Conservation (phyloP, 2,113 vertebrate genomes). For the Peromyscus leucopus region DNA sequence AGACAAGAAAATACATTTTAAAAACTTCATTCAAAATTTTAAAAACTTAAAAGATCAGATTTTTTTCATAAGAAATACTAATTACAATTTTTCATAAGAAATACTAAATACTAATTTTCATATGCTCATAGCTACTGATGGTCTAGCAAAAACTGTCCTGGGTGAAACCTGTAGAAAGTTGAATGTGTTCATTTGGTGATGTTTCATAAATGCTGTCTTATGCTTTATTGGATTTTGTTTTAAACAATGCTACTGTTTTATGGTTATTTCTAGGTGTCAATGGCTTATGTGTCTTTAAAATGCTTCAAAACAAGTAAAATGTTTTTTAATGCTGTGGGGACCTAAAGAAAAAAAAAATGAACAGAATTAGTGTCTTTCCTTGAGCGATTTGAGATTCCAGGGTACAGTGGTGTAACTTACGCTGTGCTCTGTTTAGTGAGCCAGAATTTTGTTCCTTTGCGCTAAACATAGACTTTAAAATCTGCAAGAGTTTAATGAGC, state of each 20-base stretch:
- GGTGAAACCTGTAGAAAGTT: constrained; percentile 86
- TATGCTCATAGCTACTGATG: constrained; percentile 69
- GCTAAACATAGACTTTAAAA: constrained; percentile 78
- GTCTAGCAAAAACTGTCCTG: constrained; percentile 84
- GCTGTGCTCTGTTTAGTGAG: constrained; percentile 64
- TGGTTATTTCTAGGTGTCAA: constrained; percentile 62
- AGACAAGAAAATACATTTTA: background rate
- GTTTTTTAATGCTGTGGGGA: constrained; percentile 7
- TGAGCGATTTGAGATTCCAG: constrained; percentile 31
- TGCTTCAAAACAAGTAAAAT: constrained; percentile 63
- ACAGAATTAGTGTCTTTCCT: constrained; percentile 37
- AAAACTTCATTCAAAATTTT: background rate
- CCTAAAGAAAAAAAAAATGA: constrained; percentile 28
- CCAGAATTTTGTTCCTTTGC: constrained; percentile 63
- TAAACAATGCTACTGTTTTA: constrained; percentile 61
- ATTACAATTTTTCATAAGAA: background rate
- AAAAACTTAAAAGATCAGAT: constrained; percentile 27
- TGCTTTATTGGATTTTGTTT: constrained; percentile 69
- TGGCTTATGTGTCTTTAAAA: constrained; percentile 62
- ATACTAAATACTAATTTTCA: constrained; percentile 42
- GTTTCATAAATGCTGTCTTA: constrained; percentile 80
- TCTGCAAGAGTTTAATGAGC: background rate
- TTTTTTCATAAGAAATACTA: constrained; percentile 24
- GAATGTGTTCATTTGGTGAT: constrained; percentile 69
- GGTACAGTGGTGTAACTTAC: constrained; percentile 49